Base-by-base conservation (phyloP, 1,140 invertebrate species). In the Pseudachorutes palmiensis region DNA sequence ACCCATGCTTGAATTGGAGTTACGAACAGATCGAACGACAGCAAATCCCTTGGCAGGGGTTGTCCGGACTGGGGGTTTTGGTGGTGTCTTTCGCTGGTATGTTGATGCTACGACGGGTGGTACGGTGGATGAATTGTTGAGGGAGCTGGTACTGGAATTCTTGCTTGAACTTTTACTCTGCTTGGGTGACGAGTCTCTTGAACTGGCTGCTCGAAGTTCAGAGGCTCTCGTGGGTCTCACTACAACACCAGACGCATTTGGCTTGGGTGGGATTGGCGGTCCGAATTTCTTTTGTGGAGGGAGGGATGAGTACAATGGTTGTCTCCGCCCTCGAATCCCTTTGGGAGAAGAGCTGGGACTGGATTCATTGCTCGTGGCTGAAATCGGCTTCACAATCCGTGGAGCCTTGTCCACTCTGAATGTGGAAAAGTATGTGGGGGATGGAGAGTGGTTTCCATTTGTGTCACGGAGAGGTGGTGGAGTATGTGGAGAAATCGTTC, bases 191-290 rank as follows among this genome's bases (percentile, higher is more conserved):
- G 61, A 5, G 33, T 63, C 61, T 9, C 33, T 9, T 3, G 61
- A 63, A 36, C 61, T 41, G 9, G 58, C 58, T 48, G 61, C 61
- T 26, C 61, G 26, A 12, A 63, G 33, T 48, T 36, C 61, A 24
- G 61, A 63, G 12, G 61, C 19, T 28, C 61, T 41, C 36, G 61
- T 63, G 9, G 61, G 30, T 19, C 61, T 28, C 16, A 63, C 61
- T 14, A 63, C 3, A 14, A 63, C 61, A 31, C 33, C 32, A 63
- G 2, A 3, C 3, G 14, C 31, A 5, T 5, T 5, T 14, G 61
- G 61, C 26, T 63, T 63, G 3, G 61, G 61, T 63, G 61, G 61
- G 31, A 63, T 48, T 12, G 61, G 61, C 19, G 61, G 61, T 14
- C 26, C 61, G 19, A n/a, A 12, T 41, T 48, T 41, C 22, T 48